Conservation (phyloP, 1,140 invertebrate species). For the Leptinotarsa defecta region DNA sequence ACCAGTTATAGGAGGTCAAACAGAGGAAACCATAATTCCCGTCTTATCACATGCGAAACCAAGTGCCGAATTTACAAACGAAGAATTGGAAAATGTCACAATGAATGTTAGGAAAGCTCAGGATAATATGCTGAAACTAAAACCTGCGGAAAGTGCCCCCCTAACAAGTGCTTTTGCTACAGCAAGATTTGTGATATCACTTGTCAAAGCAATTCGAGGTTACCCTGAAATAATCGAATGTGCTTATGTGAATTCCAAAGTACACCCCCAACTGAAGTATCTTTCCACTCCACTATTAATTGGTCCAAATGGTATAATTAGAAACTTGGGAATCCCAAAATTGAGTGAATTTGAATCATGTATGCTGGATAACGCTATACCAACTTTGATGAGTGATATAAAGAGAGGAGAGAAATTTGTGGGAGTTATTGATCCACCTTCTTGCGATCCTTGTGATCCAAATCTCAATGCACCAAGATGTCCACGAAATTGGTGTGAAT, state of each 20-base stretch:
- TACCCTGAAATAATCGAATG: conserved; percentile 60
- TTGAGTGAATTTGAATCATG: conserved; percentile 62
- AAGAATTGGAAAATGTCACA: conserved; percentile 56
- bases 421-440: conserved; percentile 35
- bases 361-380: conserved; percentile 59
- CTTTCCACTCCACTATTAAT: conserved; percentile 56
- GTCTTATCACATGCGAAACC: conserved; percentile 76
- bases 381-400: conserved; percentile 60
- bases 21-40: conserved; percentile 78
- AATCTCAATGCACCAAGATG: conserved; percentile 31
- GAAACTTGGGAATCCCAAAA: conserved; percentile 61
- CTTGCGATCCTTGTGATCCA: conserved; percentile 43
- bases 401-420: conserved; percentile 46
- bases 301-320: conserved; percentile 58
- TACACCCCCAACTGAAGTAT: conserved; percentile 56
- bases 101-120: conserved; percentile 52
- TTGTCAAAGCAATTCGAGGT: conserved; percentile 60
- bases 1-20: conserved; percentile 84
- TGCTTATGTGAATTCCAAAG: conserved; percentile 60
- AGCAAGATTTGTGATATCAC: conserved; percentile 64
- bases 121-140: conserved; percentile 44
- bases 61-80: conserved; percentile 53
- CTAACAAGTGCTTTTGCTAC: conserved; percentile 61
- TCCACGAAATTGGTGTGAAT: conserved; percentile 35
- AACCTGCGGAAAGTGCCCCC: conserved; percentile 48